A percentile compares a stretch with the other conserved stretches of the same genome.
Conservation (phyloP, 2,113 vertebrate genomes). For the Brachyhypopomus occidentalis region DNA sequence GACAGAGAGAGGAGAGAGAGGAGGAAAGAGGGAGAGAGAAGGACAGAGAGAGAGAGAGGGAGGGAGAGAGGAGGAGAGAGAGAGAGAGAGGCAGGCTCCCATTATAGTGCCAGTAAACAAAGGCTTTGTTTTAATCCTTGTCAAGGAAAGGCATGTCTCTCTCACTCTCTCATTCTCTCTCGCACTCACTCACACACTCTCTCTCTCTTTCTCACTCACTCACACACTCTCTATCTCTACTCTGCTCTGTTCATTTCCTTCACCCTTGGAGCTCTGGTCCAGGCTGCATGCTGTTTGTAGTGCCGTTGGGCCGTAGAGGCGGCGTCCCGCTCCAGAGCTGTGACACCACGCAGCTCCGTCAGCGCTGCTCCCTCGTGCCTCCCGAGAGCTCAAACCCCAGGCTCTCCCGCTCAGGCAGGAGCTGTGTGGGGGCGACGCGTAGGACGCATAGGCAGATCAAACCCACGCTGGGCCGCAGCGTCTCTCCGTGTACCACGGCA, state of each 20-base stretch:
- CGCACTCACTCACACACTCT: background rate
- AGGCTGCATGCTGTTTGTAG: background rate
- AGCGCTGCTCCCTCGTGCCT: no score
- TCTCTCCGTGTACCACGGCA: no score
- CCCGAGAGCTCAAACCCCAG: no score
- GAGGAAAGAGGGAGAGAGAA: no score
- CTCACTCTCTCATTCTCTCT: background rate
- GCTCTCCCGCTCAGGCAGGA: no score
- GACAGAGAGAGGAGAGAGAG: background rate
- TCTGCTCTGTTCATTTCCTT: background rate
- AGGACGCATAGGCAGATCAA: no score
- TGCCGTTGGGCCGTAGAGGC: no score
- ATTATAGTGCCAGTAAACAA: constrained; percentile 52
- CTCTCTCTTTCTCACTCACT: background rate
- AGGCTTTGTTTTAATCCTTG: constrained; percentile 51
- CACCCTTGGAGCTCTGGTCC: background rate
- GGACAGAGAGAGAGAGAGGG: no score
- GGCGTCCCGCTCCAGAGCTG: no score
- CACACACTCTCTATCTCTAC: background rate
- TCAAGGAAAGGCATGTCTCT: constrained; percentile 38
- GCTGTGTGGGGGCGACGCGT: no score
- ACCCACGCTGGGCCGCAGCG: no score
- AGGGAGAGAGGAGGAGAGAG: background rate
- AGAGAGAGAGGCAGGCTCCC: background rate
- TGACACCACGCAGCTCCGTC: no score